A percentile compares a stretch with the other conserved stretches of the same genome.
phyloP scores from a whole-genome alignment of 2,888 invertebrate genomes.

The Dioctria linearis region DNA sequence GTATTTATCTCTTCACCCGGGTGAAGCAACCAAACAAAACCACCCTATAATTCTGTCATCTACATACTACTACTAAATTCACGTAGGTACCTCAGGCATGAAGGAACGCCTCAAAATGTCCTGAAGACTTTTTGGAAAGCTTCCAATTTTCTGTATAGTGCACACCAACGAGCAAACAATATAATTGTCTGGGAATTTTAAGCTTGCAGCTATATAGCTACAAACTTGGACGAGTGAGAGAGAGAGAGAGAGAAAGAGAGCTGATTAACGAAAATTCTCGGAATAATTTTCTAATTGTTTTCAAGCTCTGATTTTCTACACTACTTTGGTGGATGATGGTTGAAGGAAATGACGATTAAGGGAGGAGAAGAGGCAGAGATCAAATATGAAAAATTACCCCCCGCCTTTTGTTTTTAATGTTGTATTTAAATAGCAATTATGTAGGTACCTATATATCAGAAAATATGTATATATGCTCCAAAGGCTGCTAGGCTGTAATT shows the following conservation, averaged over 20 bases:
- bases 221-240: too few relatives aligned
- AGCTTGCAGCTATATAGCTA: background rate
- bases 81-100: background rate
- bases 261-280: background rate
- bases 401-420: too few relatives aligned
- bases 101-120: background rate
- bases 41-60: background rate
- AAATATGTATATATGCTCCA: too few relatives aligned
- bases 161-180: background rate
- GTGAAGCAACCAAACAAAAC: background rate
- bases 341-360: background rate
- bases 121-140: slow-evolving; percentile 9
- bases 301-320: background rate
- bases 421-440: too few relatives aligned
- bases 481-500: too few relatives aligned
- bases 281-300: background rate
- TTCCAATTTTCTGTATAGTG: slow-evolving; percentile 13
- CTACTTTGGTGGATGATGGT: background rate
- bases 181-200: slow-evolving; percentile 18
- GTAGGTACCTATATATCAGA: too few relatives aligned
- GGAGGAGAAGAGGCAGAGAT: too few relatives aligned
- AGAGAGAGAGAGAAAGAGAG: background rate
- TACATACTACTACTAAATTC: background rate
- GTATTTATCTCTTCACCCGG: background rate
- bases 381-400: too few relatives aligned